phyloP scores from a whole-genome alignment of 1,140 invertebrate species.

The Drosophila quadrilineata region DNA sequence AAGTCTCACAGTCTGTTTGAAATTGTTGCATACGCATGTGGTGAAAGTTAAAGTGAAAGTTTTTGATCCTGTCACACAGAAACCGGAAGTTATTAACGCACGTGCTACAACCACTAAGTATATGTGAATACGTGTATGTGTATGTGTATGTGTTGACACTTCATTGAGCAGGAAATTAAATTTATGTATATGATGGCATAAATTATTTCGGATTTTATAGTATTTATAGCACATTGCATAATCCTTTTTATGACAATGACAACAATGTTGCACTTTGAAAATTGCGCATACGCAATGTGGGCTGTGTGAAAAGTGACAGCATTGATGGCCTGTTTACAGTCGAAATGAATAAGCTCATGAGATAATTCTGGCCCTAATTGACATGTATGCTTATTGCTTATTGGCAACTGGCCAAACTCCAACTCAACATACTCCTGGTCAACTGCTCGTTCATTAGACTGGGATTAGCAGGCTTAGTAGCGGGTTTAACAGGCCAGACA shows the following conservation, averaged over 20 bases:
- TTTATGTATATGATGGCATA: constrained; percentile 22
- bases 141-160: constrained; percentile 23
- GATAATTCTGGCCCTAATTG: constrained; percentile 21
- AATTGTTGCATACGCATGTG: constrained; percentile 59
- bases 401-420: neutral
- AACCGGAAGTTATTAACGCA: constrained; percentile 70
- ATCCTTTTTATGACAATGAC: neutral
- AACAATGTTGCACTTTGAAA: neutral
- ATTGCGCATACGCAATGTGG: constrained; percentile 15
- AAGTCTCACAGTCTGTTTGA: neutral
- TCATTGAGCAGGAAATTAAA: constrained; percentile 38
- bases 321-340: neutral
- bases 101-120: constrained; percentile 1
- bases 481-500: neutral
- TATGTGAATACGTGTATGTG: neutral
- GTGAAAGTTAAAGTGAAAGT: constrained; percentile 47
- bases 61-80: constrained; percentile 40
- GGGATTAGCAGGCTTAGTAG: constrained; percentile 27
- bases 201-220: constrained; percentile 2
- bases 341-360: neutral
- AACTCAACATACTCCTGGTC: no score
- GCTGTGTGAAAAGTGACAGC: neutral
- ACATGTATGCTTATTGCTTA: constrained; percentile 41
- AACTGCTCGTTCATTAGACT: constrained; percentile 38
- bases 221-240: neutral